These are phyloP conservation scores for Halictus quadricinctus DNA, from an alignment of 2,888 invertebrate species.

Conservation along the genomic window DNA sequence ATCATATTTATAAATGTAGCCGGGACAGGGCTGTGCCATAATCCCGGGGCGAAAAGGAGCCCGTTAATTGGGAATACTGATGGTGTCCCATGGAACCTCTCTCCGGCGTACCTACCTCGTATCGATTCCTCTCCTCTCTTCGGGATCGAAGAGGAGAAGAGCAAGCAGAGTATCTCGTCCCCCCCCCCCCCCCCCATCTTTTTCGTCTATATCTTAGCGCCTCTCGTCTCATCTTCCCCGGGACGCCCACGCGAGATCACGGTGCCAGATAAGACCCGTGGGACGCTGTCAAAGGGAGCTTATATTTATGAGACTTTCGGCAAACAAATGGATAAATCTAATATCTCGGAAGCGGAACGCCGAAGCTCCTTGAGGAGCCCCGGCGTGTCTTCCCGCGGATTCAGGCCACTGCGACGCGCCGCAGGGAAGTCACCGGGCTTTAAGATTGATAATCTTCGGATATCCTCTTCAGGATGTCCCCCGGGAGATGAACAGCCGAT, in stretches of 20 bases:
- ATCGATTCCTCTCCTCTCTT: constrained; percentile 71
- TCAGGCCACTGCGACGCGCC: constrained; percentile 1
- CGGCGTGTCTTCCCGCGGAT: constrained; percentile 38
- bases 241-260: constrained; percentile 71
- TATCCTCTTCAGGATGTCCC: not conserved
- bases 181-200: not conserved
- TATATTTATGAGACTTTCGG: constrained; percentile 82
- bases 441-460: constrained; percentile 28
- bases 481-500: constrained; percentile 12
- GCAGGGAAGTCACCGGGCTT: not conserved
- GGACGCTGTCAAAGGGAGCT: constrained; percentile 80
- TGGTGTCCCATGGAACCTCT: constrained; percentile 68
- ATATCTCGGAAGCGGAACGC: constrained; percentile 74
- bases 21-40: constrained; percentile 48
- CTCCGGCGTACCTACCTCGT: constrained; percentile 59
- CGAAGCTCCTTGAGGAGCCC: constrained; percentile 64
- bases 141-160: not conserved
- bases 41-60: constrained; percentile 76
- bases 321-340: constrained; percentile 82
- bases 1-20: constrained; percentile 74
- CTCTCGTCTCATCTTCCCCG: constrained; percentile 60
- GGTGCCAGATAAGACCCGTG: constrained; percentile 76
- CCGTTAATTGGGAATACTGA: constrained; percentile 80
- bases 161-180: not conserved
- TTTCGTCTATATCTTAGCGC: constrained; percentile 38